Conservation (phyloP, 2,113 vertebrate species). For the Condylura cristata region DNA sequence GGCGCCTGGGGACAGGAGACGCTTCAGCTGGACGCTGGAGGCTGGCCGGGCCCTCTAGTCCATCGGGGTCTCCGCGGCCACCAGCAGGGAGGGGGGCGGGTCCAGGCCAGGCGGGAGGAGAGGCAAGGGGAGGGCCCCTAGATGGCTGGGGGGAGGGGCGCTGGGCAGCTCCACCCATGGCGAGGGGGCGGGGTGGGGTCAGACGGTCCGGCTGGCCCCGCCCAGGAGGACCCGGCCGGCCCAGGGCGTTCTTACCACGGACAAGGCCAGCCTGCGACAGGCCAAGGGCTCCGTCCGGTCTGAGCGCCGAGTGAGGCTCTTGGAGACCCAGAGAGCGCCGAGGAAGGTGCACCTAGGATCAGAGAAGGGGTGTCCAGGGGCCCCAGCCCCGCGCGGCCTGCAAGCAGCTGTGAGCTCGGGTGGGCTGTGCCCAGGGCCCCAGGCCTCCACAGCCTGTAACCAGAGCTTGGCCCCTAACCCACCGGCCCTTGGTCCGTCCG, state of each 20-base stretch:
- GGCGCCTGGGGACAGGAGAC: constrained; percentile 27
- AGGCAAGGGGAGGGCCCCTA: too few species aligned
- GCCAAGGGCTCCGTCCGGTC: neutral
- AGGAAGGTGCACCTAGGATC: constrained; percentile 11
- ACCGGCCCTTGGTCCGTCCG: neutral
- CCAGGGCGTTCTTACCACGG: constrained; percentile 26
- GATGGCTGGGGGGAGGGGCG: too few species aligned
- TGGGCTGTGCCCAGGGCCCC: neutral
- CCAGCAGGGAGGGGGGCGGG: neutral
- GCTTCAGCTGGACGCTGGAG: neutral
- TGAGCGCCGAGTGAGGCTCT: neutral
- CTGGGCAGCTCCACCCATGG: too few species aligned
- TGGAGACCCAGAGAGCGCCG: neutral
- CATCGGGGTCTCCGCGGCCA: neutral
- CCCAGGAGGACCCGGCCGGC: neutral
- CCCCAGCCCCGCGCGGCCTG: neutral
- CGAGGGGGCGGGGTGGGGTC: too few species aligned
- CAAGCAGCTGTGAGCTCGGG: neutral
- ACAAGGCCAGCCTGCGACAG: neutral
- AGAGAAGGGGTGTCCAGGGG: neutral
- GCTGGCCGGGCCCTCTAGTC: neutral
- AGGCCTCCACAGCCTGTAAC: neutral
- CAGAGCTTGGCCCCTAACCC: neutral
- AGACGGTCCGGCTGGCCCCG: too few species aligned
- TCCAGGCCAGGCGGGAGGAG: too few species aligned